phyloP scores from a whole-genome alignment of 2,113 vertebrate genomes.

The Callionymus lyra region DNA sequence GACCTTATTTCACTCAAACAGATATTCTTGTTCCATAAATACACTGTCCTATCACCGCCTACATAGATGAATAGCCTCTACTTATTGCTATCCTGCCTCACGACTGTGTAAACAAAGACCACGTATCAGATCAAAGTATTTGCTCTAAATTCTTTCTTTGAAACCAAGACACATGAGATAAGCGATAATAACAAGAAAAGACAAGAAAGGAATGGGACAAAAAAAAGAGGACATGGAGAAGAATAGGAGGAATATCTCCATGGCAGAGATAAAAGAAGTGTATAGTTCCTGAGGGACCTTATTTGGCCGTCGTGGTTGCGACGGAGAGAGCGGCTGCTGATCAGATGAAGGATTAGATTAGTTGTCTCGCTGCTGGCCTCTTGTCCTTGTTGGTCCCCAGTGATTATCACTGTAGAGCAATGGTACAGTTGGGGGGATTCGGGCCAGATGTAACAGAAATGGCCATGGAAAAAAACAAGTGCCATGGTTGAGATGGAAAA shows the following conservation, averaged over 20 bases:
- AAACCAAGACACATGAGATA: slow-evolving; percentile 28
- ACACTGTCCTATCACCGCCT: too few relatives aligned
- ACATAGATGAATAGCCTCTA: too few relatives aligned
- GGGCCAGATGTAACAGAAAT: slow-evolving; percentile 12
- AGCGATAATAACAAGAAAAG: slow-evolving; percentile 29
- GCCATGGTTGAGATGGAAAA: slow-evolving; percentile 5
- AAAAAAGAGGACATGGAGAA: slow-evolving; percentile 23
- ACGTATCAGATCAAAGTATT: slow-evolving; percentile 40
- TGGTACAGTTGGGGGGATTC: slow-evolving; percentile 5
- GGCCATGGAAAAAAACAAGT: slow-evolving; percentile 7
- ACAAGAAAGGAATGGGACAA: slow-evolving; percentile 38
- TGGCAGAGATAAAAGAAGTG: slow-evolving; percentile 57
- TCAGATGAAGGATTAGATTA: slow-evolving; percentile 65
- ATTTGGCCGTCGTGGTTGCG: slow-evolving; percentile 44
- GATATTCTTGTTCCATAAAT: too few relatives aligned
- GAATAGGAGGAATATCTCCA: slow-evolving; percentile 34
- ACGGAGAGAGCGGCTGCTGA: slow-evolving; percentile 57
- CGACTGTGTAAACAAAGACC: slow-evolving; percentile 5
- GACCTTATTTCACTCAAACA: too few relatives aligned
- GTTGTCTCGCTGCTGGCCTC: slow-evolving; percentile 37
- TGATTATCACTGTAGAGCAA: slow-evolving; percentile 42
- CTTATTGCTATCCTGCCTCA: too few relatives aligned
- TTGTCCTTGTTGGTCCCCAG: slow-evolving; percentile 47
- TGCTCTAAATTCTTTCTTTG: slow-evolving; percentile 37
- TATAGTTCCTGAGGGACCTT: slow-evolving; percentile 51